Base-by-base conservation (phyloP, 2,888 invertebrate genomes). In the Cephus pygmeus region DNA sequence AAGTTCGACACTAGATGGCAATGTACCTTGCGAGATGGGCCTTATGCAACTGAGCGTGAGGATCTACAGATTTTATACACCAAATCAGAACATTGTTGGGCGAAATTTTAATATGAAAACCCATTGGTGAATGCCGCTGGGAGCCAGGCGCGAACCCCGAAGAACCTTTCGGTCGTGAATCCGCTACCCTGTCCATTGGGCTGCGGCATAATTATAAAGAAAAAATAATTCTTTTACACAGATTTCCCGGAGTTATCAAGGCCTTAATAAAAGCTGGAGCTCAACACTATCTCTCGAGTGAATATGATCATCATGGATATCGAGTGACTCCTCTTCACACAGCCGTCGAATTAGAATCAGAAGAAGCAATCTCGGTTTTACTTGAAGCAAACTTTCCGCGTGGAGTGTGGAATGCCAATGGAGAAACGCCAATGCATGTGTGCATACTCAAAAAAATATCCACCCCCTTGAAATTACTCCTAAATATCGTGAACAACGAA, bases 361-460 rank as follows among this genome's bases (percentile, higher is more conserved):
- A 92, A 56, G 92, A 92, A 0, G 92, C 92, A 3, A 92, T 93
- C 1, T 89, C 88, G 15, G 89, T 91, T 71, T 87, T 94, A 1
- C 85, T 93, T 9, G 88, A 92, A 2, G 90, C 91, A 12, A 93
- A 92, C 1, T 92, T 92, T 0, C 91, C 91, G 1, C 90, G 92
- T 1, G 90, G 91, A 3, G 91, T 91, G 56, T 88, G 92, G 12
- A 92, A 93, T 81, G 86, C 86, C 15, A 88, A 90, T 11, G 93
- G 93, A 1, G 88, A 90, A 74, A 93, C 93, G 0, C 93, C 93
- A 0, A 85, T 94, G 31, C 94, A 94, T 86, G 88, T 93, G 4
- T 93, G 93, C 68, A 92, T 94, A 3, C 90, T 90, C 77, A 92
- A 92, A 75, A 87, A 92, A 75, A 83, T 92, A 2, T 91, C 92